Conservation (phyloP, 2,888 invertebrate genomes). For the Priocnemis perturbator region DNA sequence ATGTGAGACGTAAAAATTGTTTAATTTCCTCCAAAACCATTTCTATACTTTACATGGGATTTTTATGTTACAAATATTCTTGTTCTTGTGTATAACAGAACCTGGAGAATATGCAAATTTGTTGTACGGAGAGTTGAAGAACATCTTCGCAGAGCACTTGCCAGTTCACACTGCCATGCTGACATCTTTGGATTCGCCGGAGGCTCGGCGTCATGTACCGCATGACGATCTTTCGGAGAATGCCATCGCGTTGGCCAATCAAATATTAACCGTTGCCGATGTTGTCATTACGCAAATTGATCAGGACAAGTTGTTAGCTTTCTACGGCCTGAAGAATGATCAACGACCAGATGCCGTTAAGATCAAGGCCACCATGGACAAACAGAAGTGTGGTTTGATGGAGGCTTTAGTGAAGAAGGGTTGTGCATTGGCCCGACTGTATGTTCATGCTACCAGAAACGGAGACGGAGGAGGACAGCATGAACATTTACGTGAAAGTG, state of each 20-base stretch:
- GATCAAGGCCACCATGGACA: constrained; percentile 91
- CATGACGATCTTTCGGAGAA: constrained; percentile 70
- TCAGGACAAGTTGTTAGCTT: constrained; percentile 86
- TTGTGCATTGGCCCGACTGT: constrained; percentile 82
- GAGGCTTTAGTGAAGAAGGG: constrained; percentile 89
- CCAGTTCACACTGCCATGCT: constrained; percentile 88
- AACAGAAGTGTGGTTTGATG: constrained; percentile 86
- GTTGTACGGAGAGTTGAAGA: constrained; percentile 85
- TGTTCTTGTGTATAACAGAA: constrained; percentile 64
- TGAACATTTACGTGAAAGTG: constrained; percentile 77
- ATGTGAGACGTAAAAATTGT: no score
- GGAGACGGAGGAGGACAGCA: constrained; percentile 67
- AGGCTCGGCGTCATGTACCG: constrained; percentile 75
- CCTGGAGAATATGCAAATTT: constrained; percentile 82
- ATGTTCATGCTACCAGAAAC: constrained; percentile 70
- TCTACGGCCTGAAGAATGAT: constrained; percentile 91
- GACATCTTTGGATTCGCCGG: constrained; percentile 83
- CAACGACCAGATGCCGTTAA: constrained; percentile 88
- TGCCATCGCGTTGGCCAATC: constrained; percentile 72
- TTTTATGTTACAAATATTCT: background rate
- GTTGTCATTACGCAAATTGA: constrained; percentile 85
- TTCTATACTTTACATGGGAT: no score
- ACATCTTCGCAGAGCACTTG: constrained; percentile 84
- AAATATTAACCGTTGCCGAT: constrained; percentile 81
- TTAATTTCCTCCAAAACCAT: no score